phyloP scores from a whole-genome alignment of 1,140 invertebrate species.

The Hycleus phaleratus region DNA sequence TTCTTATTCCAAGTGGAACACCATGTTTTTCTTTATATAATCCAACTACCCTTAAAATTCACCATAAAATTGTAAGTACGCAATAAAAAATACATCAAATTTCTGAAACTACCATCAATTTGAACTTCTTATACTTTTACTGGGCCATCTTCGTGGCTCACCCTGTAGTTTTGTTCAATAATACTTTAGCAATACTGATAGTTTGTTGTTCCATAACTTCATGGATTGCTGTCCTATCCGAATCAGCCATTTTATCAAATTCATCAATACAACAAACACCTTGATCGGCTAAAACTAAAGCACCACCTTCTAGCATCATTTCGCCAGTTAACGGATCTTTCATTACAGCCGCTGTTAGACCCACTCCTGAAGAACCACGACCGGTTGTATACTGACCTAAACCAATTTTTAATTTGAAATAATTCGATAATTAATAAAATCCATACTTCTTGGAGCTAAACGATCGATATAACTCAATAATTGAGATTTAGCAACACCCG shows the following conservation, averaged over 20 bases:
- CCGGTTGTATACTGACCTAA: slow-evolving; percentile 83
- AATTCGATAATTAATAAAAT: no score
- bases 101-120: no score
- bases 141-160: background rate
- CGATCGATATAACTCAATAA: slow-evolving; percentile 92
- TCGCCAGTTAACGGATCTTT: slow-evolving; percentile 96
- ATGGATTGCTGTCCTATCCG: slow-evolving; percentile 94
- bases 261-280: slow-evolving; percentile 99
- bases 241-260: slow-evolving; percentile 99
- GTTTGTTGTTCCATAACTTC: slow-evolving; percentile 99
- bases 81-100: no score
- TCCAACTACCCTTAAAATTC: no score
- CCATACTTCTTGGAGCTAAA: slow-evolving; percentile 70
- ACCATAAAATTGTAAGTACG: no score
- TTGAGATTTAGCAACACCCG: slow-evolving; percentile 98
- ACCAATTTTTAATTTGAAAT: no score
- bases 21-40: no score
- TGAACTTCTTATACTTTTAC: no score
- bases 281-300: slow-evolving; percentile 95
- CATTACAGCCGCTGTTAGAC: slow-evolving; percentile 95
- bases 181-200: slow-evolving; percentile 95
- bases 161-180: background rate
- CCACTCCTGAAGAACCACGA: slow-evolving; percentile 93
- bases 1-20: no score
- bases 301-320: slow-evolving; percentile 96